Evolutionary conservation across 2,797 vertebrate genomes (phyloP).

Genomic region (Tinamus major): DNA sequence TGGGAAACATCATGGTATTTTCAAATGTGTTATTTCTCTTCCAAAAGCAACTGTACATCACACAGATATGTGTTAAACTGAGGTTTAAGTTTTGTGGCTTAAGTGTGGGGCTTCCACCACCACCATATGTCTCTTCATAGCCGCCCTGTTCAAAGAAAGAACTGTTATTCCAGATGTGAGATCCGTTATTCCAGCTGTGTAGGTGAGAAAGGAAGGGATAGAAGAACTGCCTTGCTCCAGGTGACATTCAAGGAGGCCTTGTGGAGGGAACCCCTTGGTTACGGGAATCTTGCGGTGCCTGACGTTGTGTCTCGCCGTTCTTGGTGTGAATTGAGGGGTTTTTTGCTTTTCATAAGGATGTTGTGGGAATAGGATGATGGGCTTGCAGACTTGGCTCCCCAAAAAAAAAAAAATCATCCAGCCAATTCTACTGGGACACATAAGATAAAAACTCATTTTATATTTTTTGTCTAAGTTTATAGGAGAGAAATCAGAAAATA

Average conservation of each 20-base stretch:
- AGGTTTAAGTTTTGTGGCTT: background rate
- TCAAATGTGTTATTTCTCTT: background rate
- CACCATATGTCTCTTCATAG: rapidly evolving
- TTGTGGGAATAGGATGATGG: background rate
- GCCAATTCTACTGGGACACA: background rate
- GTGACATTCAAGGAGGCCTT: rapidly evolving
- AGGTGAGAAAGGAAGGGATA: rapidly evolving
- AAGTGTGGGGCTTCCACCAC: background rate
- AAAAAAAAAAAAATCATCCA: background rate
- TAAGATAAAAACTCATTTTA: background rate
- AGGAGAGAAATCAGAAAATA: background rate
- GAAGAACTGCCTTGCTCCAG: rapidly evolving
- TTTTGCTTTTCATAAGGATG: background rate
- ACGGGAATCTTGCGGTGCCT: background rate
- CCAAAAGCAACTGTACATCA: background rate
- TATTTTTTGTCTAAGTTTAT: background rate
- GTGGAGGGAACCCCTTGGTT: background rate
- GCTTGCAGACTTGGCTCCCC: background rate
- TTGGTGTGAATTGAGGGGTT: background rate
- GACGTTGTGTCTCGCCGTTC: background rate
- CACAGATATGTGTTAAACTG: background rate
- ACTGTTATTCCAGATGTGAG: rapidly evolving
- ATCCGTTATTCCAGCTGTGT: rapidly evolving
- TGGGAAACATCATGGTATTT: background rate
- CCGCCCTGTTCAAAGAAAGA: background rate